Evolutionary conservation across 2,797 vertebrate species (phyloP), one percentile per base, ranked within the genome.

Genomic region (Sebastiscus albofasciatus): DNA sequence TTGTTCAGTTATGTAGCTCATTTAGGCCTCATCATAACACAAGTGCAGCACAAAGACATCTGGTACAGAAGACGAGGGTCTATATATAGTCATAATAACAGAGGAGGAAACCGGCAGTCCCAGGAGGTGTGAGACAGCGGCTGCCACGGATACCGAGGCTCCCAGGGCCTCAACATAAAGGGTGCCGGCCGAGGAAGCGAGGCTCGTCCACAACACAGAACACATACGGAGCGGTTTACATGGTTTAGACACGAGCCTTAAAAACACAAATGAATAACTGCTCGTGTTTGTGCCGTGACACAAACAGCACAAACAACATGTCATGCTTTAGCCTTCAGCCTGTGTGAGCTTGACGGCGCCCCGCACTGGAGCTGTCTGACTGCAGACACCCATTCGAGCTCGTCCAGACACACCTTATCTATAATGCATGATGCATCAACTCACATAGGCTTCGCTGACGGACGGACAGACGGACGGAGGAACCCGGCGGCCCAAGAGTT

Each of bases 371-470:
- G 83, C 84, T 74, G 87, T 83, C 81, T 20, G 82, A 80, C 86
- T 86, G 72, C 85, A 90, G 90, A 92, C 88, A 86, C 84, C 91
- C 90, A 80, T 79, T 77, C 49, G 20, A 85, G 85, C 88, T 82
- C 60, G 27, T 69, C 87, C 91, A 94, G 90, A 94, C 92, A 84
- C 88, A 72, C 77, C 87, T 93, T 82, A 94, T 95, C 87, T 90
- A 94, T 94, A 93, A 95, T 95, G 93, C 90, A 96, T 93, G 93
- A 92, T 67, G 83, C 93, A 90, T 92, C 90, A 82, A 85, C 88
- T 92, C 84, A 87, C 89, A 75, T 46, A 77, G 80, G 78, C 80
- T 84, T 79, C 5, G 86, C 80, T 81, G 91, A 92, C 52, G 69
- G 87, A 46, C 0, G 11, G 91, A 92, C 52, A 67, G 87, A 46